phyloP scores from a whole-genome alignment of 2,113 vertebrate genomes.

The Geococcyx californianus region DNA sequence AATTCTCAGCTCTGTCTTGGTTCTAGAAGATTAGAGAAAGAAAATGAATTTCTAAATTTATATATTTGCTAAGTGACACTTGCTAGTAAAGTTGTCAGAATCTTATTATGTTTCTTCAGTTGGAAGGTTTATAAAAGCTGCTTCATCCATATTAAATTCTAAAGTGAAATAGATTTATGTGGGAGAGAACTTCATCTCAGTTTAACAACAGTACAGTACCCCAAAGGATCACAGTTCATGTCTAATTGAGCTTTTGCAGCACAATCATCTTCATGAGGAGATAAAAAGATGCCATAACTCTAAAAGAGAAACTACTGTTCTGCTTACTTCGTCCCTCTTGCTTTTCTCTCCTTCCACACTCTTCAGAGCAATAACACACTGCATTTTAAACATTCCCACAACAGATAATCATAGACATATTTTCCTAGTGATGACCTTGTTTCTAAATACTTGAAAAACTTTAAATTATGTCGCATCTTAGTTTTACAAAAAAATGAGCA shows the following conservation, averaged over 20 bases:
- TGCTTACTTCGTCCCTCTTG: background rate
- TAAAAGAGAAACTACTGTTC: background rate
- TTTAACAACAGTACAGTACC: conserved; percentile 7
- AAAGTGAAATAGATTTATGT: conserved; percentile 35
- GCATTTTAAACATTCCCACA: background rate
- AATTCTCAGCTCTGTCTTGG: background rate
- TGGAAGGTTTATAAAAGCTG: conserved; percentile 3
- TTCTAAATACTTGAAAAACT: background rate
- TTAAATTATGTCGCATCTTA: background rate
- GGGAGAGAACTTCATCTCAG: conserved; percentile 17
- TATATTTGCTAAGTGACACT: background rate
- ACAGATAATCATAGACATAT: background rate
- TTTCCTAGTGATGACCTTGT: background rate
- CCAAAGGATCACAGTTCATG: conserved; percentile 27
- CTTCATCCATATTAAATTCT: conserved; percentile 44
- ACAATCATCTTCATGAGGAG: background rate
- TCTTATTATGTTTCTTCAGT: background rate
- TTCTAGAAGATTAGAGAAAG: background rate
- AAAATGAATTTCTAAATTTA: background rate
- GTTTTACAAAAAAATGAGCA: background rate
- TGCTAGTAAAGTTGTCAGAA: conserved; percentile 9
- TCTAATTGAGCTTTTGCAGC: conserved; percentile 38
- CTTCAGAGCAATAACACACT: background rate
- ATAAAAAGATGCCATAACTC: conserved; percentile 3
- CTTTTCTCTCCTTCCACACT: background rate